Conservation (phyloP, 2,888 invertebrate genomes). For the Drosophila paucipuncta region DNA sequence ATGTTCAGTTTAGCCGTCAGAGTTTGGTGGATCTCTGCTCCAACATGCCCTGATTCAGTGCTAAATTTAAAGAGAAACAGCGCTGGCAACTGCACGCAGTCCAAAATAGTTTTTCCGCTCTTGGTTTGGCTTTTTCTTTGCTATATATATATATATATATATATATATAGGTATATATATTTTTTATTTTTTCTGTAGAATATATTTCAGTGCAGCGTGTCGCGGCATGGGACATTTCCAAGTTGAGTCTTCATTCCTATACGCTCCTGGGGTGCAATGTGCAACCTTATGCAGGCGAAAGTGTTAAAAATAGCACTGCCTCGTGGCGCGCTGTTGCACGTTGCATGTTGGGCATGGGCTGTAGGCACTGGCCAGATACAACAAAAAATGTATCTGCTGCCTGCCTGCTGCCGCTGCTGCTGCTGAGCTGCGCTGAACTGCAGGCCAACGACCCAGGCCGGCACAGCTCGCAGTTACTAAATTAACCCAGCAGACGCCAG, state of each 20-base stretch:
- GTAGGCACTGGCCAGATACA: conserved; percentile 48
- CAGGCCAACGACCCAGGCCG: conserved; percentile 73
- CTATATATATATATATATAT: conserved; percentile 1
- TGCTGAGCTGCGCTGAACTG: conserved; percentile 66
- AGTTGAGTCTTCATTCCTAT: conserved; percentile 48
- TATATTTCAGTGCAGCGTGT: conserved; percentile 53
- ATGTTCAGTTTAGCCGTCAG: conserved; percentile 69
- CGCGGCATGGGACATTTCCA: conserved; percentile 74
- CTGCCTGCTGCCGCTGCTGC: conserved; percentile 30
- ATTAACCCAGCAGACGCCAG: conserved; percentile 64
- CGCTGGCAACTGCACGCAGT: conserved; percentile 16
- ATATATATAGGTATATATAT: conserved; percentile 9
- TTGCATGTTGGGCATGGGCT: conserved; percentile 34
- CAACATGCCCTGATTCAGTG: conserved; percentile 81
- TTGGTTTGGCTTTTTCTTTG: conserved; percentile 4
- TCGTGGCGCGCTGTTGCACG: conserved; percentile 26
- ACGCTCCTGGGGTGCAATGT: conserved; percentile 76
- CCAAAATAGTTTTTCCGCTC: conserved; percentile 49
- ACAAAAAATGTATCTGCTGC: conserved; percentile 21
- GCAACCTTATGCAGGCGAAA: conserved; percentile 71
- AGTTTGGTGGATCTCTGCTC: conserved; percentile 38
- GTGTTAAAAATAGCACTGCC: conserved; percentile 75
- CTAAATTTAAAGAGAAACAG: conserved; percentile 73
- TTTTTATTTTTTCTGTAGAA: conserved; percentile 39
- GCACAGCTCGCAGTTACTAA: conserved; percentile 50